Evolutionary conservation across 2,797 vertebrate species (phyloP).

Genomic region (Champsocephalus gunnari): DNA sequence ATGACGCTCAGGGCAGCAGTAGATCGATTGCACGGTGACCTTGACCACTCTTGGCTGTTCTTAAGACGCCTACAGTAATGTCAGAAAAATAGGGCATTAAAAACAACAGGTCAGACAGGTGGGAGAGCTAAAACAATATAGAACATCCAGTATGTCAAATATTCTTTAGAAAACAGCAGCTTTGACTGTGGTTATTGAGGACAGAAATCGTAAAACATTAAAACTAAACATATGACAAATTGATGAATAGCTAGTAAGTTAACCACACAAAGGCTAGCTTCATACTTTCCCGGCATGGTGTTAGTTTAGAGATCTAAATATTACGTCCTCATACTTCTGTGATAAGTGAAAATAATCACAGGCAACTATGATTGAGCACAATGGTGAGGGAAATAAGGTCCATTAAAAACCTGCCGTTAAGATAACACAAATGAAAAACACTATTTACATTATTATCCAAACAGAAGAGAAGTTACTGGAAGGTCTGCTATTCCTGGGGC

Average conservation of each 20-base stretch:
- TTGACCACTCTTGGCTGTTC: slow-evolving; percentile 21
- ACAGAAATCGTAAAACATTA: slow-evolving; percentile 26
- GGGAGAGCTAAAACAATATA: slow-evolving; percentile 33
- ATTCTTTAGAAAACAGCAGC: slow-evolving; percentile 12
- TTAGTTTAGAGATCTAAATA: slow-evolving; percentile 42
- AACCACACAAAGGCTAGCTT: slow-evolving; percentile 20
- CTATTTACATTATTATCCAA: slow-evolving; percentile 74
- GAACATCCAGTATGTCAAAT: slow-evolving; percentile 23
- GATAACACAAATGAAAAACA: slow-evolving; percentile 66
- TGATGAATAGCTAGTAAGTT: slow-evolving; percentile 42
- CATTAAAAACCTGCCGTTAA: slow-evolving; percentile 53
- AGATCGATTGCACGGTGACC: slow-evolving; percentile 43
- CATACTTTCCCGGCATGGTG: slow-evolving; percentile 25
- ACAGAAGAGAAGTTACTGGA: slow-evolving; percentile 76
- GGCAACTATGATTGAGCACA: slow-evolving; percentile 43
- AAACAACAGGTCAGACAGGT: slow-evolving; percentile 49
- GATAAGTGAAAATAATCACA: slow-evolving; percentile 63
- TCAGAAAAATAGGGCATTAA: slow-evolving; percentile 28
- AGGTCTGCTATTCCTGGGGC: slow-evolving; percentile 69
- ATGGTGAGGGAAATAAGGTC: slow-evolving; percentile 43
- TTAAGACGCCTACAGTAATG: slow-evolving; percentile 45
- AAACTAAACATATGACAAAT: slow-evolving; percentile 24
- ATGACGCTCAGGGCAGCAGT: slow-evolving; percentile 13
- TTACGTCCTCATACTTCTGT: slow-evolving; percentile 37
- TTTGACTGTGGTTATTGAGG: slow-evolving; percentile 17